These are phyloP conservation scores for Larimichthys crocea DNA, from an alignment of 2,113 vertebrate genomes.

Conservation along the genomic window DNA sequence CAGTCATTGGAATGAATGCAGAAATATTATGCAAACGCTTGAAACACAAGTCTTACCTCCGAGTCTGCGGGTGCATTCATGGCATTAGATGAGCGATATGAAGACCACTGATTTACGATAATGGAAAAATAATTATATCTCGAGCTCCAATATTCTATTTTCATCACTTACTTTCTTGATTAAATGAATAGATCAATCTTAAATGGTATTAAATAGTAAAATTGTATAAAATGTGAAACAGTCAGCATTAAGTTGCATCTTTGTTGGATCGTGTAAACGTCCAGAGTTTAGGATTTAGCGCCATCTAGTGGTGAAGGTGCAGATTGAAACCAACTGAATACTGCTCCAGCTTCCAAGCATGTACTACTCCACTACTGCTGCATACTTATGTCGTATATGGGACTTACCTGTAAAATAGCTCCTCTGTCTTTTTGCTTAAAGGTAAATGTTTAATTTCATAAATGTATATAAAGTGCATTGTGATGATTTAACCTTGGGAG, in stretches of 20 bases:
- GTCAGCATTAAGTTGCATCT: not conserved
- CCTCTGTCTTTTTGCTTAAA: not conserved
- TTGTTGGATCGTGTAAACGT: not conserved
- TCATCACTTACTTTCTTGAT: not conserved
- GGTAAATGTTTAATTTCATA: not conserved
- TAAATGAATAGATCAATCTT: not conserved
- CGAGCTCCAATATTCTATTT: not conserved
- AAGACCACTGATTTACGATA: not conserved
- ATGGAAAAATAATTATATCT: not conserved
- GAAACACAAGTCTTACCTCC: conserved; percentile 6
- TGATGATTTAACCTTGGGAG: no score
- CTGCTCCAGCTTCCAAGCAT: no score
- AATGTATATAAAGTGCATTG: not conserved
- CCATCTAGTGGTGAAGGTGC: no score
- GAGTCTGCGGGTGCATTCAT: not conserved
- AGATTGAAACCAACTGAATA: no score
- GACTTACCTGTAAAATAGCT: not conserved
- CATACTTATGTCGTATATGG: not conserved
- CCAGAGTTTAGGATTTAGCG: no score
- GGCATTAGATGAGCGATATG: not conserved
- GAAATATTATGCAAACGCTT: conserved; percentile 12
- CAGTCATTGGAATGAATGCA: conserved; percentile 15
- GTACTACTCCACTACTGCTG: not conserved
- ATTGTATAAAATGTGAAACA: not conserved
- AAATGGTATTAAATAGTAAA: not conserved